These are phyloP conservation scores for Pectinophora gossypiella DNA, from an alignment of 1,140 invertebrate genomes.

Conservation along the genomic window DNA sequence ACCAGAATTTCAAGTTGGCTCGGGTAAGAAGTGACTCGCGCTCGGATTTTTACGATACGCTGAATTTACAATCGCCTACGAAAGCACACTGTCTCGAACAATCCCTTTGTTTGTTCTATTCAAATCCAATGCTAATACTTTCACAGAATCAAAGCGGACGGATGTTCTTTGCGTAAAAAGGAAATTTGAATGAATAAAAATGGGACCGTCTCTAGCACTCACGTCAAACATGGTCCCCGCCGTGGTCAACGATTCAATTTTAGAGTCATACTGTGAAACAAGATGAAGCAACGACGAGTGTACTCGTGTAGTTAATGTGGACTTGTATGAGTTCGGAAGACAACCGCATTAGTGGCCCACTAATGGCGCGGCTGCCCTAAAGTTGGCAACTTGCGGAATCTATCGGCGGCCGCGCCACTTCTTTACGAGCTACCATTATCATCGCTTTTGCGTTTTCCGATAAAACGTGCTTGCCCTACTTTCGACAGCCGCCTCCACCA, in stretches of 20 bases:
- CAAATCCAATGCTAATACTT: constrained; percentile 73
- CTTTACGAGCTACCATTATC: constrained; percentile 70
- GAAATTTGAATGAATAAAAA: constrained; percentile 41
- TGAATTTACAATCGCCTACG: constrained; percentile 71
- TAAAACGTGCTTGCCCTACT: constrained; percentile 62
- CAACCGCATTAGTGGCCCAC: constrained; percentile 43
- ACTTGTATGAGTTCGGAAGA: not conserved
- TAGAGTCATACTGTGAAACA: not conserved
- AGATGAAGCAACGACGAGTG: not conserved
- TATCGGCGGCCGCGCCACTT: constrained; percentile 54
- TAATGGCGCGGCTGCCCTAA: constrained; percentile 56
- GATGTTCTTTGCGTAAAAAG: constrained; percentile 55
- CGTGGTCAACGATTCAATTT: not conserved
- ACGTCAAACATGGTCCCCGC: not conserved
- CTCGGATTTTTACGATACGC: constrained; percentile 63
- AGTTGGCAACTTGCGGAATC: constrained; percentile 68
- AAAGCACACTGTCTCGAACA: constrained; percentile 67
- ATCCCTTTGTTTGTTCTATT: constrained; percentile 74
- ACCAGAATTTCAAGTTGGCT: not conserved
- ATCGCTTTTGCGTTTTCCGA: constrained; percentile 61
- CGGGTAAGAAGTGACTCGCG: constrained; percentile 26
- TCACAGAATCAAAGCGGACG: constrained; percentile 65
- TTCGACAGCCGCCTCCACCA: constrained; percentile 52
- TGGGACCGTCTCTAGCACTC: not conserved
- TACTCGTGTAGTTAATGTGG: not conserved